Conservation (phyloP, 2,113 vertebrate genomes). For the Carettochelys insculpta region DNA sequence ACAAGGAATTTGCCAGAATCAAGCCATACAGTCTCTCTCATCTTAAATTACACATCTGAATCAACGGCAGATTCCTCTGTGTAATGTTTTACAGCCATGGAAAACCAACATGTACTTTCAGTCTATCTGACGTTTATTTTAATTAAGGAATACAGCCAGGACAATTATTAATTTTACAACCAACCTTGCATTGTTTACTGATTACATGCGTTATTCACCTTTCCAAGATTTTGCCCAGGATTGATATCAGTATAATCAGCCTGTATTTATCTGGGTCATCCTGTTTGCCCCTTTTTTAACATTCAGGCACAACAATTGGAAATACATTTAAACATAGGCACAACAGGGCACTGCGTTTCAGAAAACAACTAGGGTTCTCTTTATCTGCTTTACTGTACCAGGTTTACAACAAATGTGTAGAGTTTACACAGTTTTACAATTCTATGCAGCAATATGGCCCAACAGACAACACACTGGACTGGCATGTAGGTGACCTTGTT, state of each 20-base stretch:
- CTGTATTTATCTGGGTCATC: background rate
- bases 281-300: background rate
- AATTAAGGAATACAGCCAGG: background rate
- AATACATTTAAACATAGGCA: background rate
- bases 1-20: background rate
- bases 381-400: background rate
- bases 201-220: background rate
- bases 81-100: background rate
- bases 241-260: background rate
- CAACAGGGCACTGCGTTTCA: background rate
- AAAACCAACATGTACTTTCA: background rate
- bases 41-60: background rate
- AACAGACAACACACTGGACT: background rate
- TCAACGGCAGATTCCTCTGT: background rate
- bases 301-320: background rate
- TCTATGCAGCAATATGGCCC: background rate
- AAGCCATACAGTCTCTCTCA: background rate
- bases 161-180: background rate
- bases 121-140: background rate
- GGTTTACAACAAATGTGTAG: background rate
- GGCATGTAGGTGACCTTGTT: background rate
- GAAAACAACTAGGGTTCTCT: background rate
- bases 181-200: background rate
- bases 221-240: background rate
- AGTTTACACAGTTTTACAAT: background rate